Evolutionary conservation across 2,113 vertebrate species (phyloP).

Genomic region (Choloepus hoffmanni): DNA sequence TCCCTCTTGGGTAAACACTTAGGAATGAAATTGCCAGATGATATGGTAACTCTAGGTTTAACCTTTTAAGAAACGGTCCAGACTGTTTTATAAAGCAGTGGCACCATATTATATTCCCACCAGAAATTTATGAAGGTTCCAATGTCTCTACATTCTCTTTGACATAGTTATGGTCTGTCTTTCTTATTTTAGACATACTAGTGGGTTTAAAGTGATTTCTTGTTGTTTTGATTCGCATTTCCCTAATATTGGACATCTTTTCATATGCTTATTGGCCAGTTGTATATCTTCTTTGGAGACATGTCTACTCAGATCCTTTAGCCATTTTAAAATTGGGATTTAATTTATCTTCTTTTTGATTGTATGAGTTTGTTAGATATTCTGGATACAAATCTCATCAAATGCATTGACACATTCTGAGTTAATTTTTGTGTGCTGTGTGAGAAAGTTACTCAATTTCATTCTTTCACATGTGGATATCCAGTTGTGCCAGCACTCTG

Average conservation of each 20-base stretch:
- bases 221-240: neutral
- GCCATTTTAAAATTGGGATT: neutral
- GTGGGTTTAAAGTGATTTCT: neutral
- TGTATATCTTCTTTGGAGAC: no score
- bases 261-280: no score
- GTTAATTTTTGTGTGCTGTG: neutral
- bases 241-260: neutral
- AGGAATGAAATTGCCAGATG: no score
- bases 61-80: no score
- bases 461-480: neutral
- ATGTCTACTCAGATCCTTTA: no score
- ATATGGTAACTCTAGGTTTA: no score
- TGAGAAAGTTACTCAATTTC: neutral
- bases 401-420: neutral
- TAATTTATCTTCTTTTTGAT: neutral
- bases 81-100: no score
- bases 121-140: neutral
- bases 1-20: no score
- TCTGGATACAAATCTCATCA: neutral
- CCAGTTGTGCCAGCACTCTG: neutral
- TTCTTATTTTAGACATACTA: slow-evolving; percentile 10
- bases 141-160: neutral
- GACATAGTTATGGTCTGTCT: neutral
- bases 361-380: neutral
- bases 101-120: neutral